Conservation (phyloP, 1,140 invertebrate genomes). For the Homalodisca vitripennis region DNA sequence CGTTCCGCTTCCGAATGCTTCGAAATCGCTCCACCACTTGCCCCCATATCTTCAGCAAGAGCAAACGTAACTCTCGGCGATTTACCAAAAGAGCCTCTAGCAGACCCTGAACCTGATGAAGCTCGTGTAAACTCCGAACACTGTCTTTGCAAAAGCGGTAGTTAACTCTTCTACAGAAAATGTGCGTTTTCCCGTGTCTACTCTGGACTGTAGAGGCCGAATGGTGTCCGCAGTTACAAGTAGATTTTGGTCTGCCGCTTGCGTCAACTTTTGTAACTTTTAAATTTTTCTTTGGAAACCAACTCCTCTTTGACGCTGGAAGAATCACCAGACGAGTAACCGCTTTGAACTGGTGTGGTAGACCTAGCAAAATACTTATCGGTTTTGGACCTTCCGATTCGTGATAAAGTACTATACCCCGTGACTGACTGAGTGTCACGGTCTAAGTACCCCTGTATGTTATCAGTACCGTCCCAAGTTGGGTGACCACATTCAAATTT, state of each 20-base stretch:
- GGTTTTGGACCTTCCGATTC: constrained; percentile 35
- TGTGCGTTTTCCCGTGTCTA: constrained; percentile 39
- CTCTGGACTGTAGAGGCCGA: constrained; percentile 28
- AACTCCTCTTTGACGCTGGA: constrained; percentile 26
- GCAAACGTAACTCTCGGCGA: constrained; percentile 44
- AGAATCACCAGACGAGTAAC: constrained; percentile 26
- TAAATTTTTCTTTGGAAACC: not conserved
- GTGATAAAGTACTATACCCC: constrained; percentile 34
- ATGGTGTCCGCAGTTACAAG: constrained; percentile 42
- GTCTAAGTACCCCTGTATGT: not conserved
- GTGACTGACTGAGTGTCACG: constrained; percentile 26
- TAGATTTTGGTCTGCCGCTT: constrained; percentile 36
- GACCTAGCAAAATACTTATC: constrained; percentile 30
- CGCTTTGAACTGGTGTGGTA: constrained; percentile 23
- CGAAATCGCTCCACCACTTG: constrained; percentile 31
- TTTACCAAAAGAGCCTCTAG: constrained; percentile 42
- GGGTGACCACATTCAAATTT: constrained; percentile 31
- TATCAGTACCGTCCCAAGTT: constrained; percentile 24
- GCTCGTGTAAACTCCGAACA: constrained; percentile 33
- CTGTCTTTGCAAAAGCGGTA: constrained; percentile 30
- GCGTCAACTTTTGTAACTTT: constrained; percentile 1
- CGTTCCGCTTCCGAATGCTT: constrained; percentile 16
- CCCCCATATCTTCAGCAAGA: constrained; percentile 41
- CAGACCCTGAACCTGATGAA: constrained; percentile 33
- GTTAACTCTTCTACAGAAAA: constrained; percentile 42